Base-by-base conservation (phyloP, 2,113 vertebrate species). In the Pygoscelis antarcticus region DNA sequence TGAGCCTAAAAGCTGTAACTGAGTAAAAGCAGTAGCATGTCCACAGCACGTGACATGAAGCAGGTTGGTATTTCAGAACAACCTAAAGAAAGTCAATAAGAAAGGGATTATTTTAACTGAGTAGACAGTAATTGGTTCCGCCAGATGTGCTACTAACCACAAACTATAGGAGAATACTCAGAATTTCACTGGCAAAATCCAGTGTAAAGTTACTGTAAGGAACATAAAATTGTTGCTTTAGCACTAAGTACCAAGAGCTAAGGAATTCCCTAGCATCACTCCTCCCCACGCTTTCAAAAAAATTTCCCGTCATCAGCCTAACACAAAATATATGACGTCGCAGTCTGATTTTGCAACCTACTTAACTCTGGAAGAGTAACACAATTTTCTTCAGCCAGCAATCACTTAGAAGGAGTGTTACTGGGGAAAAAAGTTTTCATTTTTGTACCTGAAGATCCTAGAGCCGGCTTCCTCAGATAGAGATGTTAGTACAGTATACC, bases 1-100 rank as follows among this genome's bases (percentile, higher is more conserved):
- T 79, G 57, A 91, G 47, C 29, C 86, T 87, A 81, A 92, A 77
- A 92, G 79, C 89, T 75, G 30, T 36, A 89, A 77, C 60, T 36
- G 65, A 79, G 47, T 87, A 68, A 90, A 90, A 95, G 57, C 74
- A 64, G 65, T 13, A 79, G 78, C 74, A 64, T 0, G 0, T 68
- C 82, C 11, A 8, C 52, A 85, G 65, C 57, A 72, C 2, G 1
- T 22, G n/a, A 79, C 57, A 61, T 1, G 18, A 92, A 85, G 32
- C 54, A 77, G 68, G 12, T 15, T 83, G 32, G n/a, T 83, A n/a
- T 74, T 93, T 19, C 42, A 26, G 83, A 42, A 92, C 38, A 78
- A 47, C 10, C 76, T 70, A 32, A 70, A 70, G 21, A 16, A 83
- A 87, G 42, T 13, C 40, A 81, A 0, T 36, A 70, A 40, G 34